phyloP scores from a whole-genome alignment of 2,797 vertebrate species.

The Enteromius unitaeniatus region DNA sequence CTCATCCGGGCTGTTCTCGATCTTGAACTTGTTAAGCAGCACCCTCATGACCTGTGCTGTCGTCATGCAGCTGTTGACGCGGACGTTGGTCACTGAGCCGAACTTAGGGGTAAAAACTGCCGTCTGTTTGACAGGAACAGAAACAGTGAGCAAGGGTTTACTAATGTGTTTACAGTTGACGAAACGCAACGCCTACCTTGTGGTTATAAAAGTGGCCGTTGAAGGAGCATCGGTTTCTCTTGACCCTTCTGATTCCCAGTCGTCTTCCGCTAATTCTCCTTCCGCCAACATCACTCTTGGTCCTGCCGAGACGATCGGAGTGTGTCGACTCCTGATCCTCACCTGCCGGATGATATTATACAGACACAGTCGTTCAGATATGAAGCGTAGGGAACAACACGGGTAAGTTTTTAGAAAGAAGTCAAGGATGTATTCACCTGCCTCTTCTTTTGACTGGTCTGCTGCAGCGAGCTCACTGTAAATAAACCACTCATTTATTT shows the following conservation, averaged over 20 bases:
- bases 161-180: background rate
- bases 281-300: slow-evolving; percentile 89
- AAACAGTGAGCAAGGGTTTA: background rate
- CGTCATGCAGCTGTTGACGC: slow-evolving; percentile 96
- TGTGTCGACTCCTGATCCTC: slow-evolving; percentile 78
- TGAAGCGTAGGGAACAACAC: background rate
- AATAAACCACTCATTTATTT: slow-evolving; percentile 75
- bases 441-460: slow-evolving; percentile 52
- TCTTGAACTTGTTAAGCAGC: slow-evolving; percentile 97
- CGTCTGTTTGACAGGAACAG: slow-evolving; percentile 76
- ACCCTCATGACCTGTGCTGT: slow-evolving; percentile 91
- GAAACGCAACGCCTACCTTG: slow-evolving; percentile 74
- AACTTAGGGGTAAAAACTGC: slow-evolving; percentile 92
- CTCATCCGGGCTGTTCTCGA: slow-evolving; percentile 92
- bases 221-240: slow-evolving; percentile 94
- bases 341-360: slow-evolving; percentile 12
- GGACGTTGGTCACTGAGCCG: slow-evolving; percentile 92
- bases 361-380: background rate
- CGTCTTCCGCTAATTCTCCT: slow-evolving; percentile 82
- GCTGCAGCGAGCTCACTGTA: slow-evolving; percentile 81
- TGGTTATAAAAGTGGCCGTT: slow-evolving; percentile 98
- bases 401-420: background rate
- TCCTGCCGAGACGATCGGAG: slow-evolving; percentile 80
- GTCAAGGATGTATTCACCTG: slow-evolving; percentile 62
- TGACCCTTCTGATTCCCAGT: slow-evolving; percentile 72